Percentiles rank a stretch among this genome's conserved stretches.
Conservation (phyloP, 2,113 vertebrate species). For the cattle (Bos taurus) region DNA sequence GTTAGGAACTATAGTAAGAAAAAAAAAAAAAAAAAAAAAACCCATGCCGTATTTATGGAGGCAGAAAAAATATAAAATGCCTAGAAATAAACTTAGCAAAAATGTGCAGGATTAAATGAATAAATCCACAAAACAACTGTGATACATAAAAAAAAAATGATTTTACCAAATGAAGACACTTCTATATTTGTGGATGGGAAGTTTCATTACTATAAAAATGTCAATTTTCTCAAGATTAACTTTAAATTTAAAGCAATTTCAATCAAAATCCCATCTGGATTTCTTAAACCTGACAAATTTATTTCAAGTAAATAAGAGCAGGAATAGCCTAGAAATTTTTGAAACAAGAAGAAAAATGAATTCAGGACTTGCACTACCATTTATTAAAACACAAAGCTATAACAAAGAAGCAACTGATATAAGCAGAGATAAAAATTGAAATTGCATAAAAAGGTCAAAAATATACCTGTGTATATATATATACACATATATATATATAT, state of each 20-base stretch:
- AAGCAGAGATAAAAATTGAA: background rate
- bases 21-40: background rate
- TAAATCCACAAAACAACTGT: conserved; percentile 10
- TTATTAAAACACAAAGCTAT: conserved; percentile 30
- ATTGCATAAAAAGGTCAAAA: background rate
- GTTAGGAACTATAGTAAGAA: conserved; percentile 2
- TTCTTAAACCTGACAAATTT: conserved; percentile 55
- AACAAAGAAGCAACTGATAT: background rate
- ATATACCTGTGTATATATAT: background rate
- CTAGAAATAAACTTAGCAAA: conserved; percentile 35
- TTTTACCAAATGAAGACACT: conserved; percentile 31
- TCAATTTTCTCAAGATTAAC: conserved; percentile 56
- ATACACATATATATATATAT: too few species aligned
- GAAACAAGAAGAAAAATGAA: conserved; percentile 10
- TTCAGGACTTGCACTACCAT: background rate
- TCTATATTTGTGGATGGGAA: conserved; percentile 41
- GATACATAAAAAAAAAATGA: background rate
- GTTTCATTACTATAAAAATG: conserved; percentile 48
- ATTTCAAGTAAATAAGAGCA: conserved; percentile 57
- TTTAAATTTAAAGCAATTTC: conserved; percentile 55
- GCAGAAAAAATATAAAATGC: conserved; percentile 45
- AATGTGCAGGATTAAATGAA: conserved; percentile 33
- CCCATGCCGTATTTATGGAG: background rate
- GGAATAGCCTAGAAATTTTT: conserved; percentile 6
- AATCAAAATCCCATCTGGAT: conserved; percentile 59